These are phyloP conservation scores for Drosophila infuscata DNA, from an alignment of 2,888 invertebrate species.

Conservation along the genomic window DNA sequence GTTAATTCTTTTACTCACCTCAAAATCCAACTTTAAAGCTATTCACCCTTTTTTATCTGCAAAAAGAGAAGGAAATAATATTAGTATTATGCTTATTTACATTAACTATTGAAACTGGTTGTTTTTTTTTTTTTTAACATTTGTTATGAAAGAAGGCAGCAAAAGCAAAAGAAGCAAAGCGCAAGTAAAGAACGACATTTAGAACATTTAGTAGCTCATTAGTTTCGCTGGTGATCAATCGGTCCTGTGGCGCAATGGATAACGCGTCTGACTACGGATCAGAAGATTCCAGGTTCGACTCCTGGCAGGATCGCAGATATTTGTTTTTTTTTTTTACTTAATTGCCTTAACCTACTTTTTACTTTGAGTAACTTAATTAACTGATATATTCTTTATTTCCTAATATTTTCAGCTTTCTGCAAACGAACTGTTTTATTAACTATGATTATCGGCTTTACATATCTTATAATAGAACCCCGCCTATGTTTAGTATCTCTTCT, in stretches of 20 bases:
- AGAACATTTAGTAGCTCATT: conserved; percentile 12
- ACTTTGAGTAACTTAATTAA: too few relatives aligned
- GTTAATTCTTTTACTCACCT: not conserved
- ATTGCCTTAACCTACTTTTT: not conserved
- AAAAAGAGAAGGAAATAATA: not conserved
- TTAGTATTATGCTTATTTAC: too few relatives aligned
- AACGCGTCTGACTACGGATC: conserved; percentile 86
- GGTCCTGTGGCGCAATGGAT: conserved; percentile 86
- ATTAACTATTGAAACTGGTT: too few relatives aligned
- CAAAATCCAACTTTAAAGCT: not conserved
- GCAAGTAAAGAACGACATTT: not conserved
- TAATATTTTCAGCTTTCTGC: not conserved
- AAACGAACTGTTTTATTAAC: not conserved
- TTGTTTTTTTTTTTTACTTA: conserved; percentile 23
- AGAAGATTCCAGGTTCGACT: conserved; percentile 86
- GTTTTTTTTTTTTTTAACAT: too few relatives aligned
- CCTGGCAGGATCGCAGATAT: conserved; percentile 84
- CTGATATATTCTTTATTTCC: not conserved
- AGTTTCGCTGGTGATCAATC: fast-evolving
- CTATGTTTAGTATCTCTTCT: conserved; percentile 24
- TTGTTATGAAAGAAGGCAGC: not conserved
- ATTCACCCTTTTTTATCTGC: not conserved
- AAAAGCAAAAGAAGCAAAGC: not conserved
- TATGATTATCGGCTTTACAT: not conserved
- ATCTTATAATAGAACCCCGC: too few relatives aligned